Evolutionary conservation across 1,140 invertebrate species (phyloP), one percentile per base, ranked within the genome.

Genomic region (Asobara japonica): DNA sequence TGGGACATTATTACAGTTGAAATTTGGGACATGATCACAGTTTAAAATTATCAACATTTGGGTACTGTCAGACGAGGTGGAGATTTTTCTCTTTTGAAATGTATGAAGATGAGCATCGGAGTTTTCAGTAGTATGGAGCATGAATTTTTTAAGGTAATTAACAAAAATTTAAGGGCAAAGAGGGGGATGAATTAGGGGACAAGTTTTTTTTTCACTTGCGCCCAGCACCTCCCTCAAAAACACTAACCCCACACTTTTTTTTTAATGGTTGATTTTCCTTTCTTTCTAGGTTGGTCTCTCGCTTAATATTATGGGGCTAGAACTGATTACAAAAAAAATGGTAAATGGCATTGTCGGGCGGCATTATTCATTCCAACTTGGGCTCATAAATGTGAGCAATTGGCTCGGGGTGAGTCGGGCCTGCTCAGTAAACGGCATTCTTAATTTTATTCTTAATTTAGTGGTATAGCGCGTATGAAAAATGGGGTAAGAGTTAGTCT

Each of bases 311-410:
- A 8, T 31, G 29, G 41, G 16, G 62, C 33, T 72, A 66, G 51
- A 45, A 65, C 18, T 30, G n/a, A n/a, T n/a, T n/a, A n/a, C n/a
- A n/a, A n/a, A n/a, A 71, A 71, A 79, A 81, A 80, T 78, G 77
- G 79, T 80, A 77, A 80, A 80, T 78, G 73, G 73, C 74, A 74
- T 51, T 64, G 67, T 71, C 64, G 68, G 36, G n/a, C 45, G 74
- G 79, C 74, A 69, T 80, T 79, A 76, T 73, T 80, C 74, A 79
- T 81, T 65, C 51, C 75, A 77, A 76, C 73, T 78, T 77, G 20
- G 22, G 22, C 51, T 56, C 51, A 56, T 56, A 56, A 56, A 3
- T 8, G 20, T 56, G 20, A 65, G 75, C 71, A 77, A 78, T 75
- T 78, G 77, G 69, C 61, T 62, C 22, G 31, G 72, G 60, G 25